Base-by-base conservation (phyloP, 2,888 invertebrate species). In the Drosophila sordidapex region DNA sequence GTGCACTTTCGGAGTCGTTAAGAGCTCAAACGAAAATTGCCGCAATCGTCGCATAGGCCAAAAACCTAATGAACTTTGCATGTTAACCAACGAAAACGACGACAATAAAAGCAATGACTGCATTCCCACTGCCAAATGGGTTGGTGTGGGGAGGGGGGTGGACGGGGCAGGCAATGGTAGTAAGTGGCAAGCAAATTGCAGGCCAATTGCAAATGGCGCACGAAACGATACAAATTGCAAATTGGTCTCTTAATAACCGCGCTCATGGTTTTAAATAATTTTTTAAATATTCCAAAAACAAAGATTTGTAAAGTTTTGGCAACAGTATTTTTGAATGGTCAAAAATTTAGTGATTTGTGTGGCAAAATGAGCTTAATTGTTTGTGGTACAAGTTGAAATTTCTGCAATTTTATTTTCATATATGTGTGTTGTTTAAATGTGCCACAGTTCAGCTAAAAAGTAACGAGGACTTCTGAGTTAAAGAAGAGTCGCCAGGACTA, bases 11-110 rank as follows among this genome's bases (percentile, higher is more conserved):
- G 74, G 62, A 65, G 72, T 84, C 80, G 82, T 83, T 84, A 83
- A 76, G 46, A 79, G 76, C 66, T 62, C 59, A 77, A 11, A 65
- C 57, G 43, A 59, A 79, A 77, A 60, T 71, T 72, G 82, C 78
- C 70, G 64, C 75, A 74, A 76, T 82, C 74, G 80, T 81, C 63
- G 77, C 83, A 67, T 83, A 83, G 83, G 85, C 85, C 84, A 87
- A 85, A 87, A 80, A 80, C 83, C 82, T 85, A 86, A 86, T 86
- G 85, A 86, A 87, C 85, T 86, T 86, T 87, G 83, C 87, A 87
- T 86, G 85, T 87, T 83, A 74, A 68, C 71, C 80, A 69, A 68
- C 74, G 54, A 60, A 35, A 27, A 49, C 69, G 33, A 52, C 60
- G 69, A 74, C 70, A 71, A 69, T 71, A 62, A 74, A 70, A 70